phyloP scores from a whole-genome alignment of 2,888 invertebrate genomes.

The Stegana nigrithorax region DNA sequence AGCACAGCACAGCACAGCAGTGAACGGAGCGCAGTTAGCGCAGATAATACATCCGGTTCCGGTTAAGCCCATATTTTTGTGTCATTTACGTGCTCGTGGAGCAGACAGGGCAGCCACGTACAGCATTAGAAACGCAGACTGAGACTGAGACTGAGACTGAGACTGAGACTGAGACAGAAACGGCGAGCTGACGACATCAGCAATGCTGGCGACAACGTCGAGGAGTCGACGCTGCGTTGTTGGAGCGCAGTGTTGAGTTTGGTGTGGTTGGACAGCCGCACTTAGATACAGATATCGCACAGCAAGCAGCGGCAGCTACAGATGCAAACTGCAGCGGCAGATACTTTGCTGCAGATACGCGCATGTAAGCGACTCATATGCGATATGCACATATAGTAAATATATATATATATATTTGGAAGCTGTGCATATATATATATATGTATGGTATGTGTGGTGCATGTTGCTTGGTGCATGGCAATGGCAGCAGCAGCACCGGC shows the following conservation, averaged over 20 bases:
- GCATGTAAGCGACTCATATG: not conserved
- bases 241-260: too few relatives aligned
- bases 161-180: too few relatives aligned
- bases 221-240: not conserved
- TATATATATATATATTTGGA: not conserved
- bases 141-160: too few relatives aligned
- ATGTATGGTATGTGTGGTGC: too few relatives aligned
- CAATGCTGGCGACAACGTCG: too few relatives aligned
- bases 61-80: constrained; percentile 69
- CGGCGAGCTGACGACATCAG: too few relatives aligned
- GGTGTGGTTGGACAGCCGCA: constrained; percentile 6
- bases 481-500: constrained; percentile 10
- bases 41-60: constrained; percentile 70
- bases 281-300: constrained; percentile 11
- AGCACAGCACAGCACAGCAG: not conserved
- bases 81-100: constrained; percentile 49
- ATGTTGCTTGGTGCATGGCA: constrained; percentile 1
- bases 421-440: too few relatives aligned
- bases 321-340: not conserved
- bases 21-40: constrained; percentile 65
- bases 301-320: not conserved
- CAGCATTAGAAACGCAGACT: not conserved
- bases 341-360: not conserved
- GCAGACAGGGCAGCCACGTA: constrained; percentile 7
- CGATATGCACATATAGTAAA: not conserved